These are phyloP conservation scores for Peromyscus polionotus DNA, from an alignment of 2,113 vertebrate genomes.

Conservation along the genomic window DNA sequence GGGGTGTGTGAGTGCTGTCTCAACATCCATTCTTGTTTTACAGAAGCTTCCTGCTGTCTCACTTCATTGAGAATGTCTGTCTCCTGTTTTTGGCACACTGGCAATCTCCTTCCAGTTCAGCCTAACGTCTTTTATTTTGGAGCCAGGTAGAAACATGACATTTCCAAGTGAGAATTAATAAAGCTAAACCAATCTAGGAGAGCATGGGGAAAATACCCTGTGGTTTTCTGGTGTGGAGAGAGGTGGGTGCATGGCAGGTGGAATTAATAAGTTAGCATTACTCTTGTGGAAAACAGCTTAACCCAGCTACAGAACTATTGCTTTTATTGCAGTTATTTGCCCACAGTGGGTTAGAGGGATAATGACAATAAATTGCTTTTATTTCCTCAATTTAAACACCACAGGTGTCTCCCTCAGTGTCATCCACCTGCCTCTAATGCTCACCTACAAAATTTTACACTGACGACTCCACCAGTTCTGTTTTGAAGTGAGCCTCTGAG, in stretches of 20 bases:
- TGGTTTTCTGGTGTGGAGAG: not conserved
- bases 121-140: not conserved
- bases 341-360: not conserved
- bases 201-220: not conserved
- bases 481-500: not conserved
- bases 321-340: not conserved
- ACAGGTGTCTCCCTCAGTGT: not conserved
- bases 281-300: not conserved
- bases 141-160: not conserved
- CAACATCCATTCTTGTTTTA: not conserved
- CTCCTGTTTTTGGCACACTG: not conserved
- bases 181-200: not conserved
- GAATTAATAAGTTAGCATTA: not conserved
- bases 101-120: not conserved
- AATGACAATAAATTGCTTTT: not conserved
- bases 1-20: not conserved
- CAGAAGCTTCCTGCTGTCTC: not conserved
- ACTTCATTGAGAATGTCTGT: not conserved
- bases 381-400: not conserved
- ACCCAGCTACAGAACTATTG: not conserved
- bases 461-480: not conserved
- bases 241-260: not conserved
- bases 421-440: not conserved
- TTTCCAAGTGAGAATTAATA: conserved; percentile 25
- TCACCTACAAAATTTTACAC: not conserved